A percentile compares a stretch with the other conserved stretches of the same genome.
phyloP scores from a whole-genome alignment of 1,140 invertebrate genomes.

The Halyomorpha halys region DNA sequence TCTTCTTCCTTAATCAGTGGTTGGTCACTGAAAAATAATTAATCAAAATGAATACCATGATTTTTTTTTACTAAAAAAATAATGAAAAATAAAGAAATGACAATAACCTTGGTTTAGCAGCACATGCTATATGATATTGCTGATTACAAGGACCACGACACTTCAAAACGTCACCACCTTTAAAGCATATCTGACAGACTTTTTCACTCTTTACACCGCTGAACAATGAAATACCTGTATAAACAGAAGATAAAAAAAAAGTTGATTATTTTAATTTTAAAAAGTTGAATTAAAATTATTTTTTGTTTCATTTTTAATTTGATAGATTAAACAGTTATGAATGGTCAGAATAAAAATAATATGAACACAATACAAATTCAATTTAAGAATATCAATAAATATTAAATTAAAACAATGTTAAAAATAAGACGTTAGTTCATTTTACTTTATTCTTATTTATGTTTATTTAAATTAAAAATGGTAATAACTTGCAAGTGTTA shows the following conservation, averaged over 20 bases:
- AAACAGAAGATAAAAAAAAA: too few relatives aligned
- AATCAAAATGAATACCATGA: background rate
- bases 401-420: too few relatives aligned
- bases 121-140: slow-evolving; percentile 4
- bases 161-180: slow-evolving; percentile 47
- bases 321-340: background rate
- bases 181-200: slow-evolving; percentile 46
- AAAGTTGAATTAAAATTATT: background rate
- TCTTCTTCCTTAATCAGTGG: background rate
- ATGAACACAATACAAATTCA: background rate
- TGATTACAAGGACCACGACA: slow-evolving; percentile 46
- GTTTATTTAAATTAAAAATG: too few relatives aligned
- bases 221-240: slow-evolving; percentile 21
- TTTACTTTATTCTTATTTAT: too few relatives aligned
- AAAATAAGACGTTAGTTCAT: too few relatives aligned
- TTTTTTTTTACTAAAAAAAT: background rate
- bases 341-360: background rate
- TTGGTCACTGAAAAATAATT: background rate
- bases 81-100: background rate
- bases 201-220: slow-evolving; percentile 24
- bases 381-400: too few relatives aligned
- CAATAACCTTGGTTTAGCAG: background rate
- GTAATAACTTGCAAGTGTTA: too few relatives aligned
- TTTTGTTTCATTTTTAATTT: too few relatives aligned
- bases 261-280: too few relatives aligned